These are phyloP conservation scores for Motacilla tschutschensis DNA, from an alignment of 2,113 vertebrate species.

Conservation along the genomic window DNA sequence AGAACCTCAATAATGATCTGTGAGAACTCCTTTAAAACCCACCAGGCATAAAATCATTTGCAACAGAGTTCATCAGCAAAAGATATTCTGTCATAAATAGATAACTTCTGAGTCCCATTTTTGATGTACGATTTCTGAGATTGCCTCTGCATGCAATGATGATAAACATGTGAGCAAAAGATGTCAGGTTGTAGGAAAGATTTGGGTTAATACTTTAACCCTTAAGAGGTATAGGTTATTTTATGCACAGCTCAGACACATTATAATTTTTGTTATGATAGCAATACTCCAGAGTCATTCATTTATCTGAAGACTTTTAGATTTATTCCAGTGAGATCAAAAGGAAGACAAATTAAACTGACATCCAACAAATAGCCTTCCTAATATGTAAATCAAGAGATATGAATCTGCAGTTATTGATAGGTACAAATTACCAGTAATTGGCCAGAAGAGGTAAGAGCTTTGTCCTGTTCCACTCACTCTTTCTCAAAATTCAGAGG, in stretches of 20 bases:
- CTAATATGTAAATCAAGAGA: constrained; percentile 12
- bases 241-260: background rate
- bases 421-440: constrained; percentile 32
- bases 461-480: background rate
- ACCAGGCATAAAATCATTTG: constrained; percentile 36
- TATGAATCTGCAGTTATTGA: background rate
- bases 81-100: constrained; percentile 12
- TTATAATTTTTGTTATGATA: background rate
- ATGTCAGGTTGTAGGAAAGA: background rate
- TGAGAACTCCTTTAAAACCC: constrained; percentile 20
- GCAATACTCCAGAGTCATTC: background rate
- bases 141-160: background rate
- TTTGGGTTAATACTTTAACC: background rate
- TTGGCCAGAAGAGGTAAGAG: background rate
- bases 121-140: background rate
- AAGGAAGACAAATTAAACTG: constrained; percentile 28
- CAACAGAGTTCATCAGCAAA: background rate
- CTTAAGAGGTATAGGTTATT: background rate
- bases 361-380: constrained; percentile 13
- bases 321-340: constrained; percentile 7
- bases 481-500: background rate
- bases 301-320: constrained; percentile 9
- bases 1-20: constrained; percentile 6
- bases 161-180: background rate
- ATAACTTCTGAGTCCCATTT: background rate